A percentile compares a stretch with the other conserved stretches of the same genome.
Evolutionary conservation across 2,888 invertebrate species (phyloP).

Genomic region (Strigamia maritima): DNA sequence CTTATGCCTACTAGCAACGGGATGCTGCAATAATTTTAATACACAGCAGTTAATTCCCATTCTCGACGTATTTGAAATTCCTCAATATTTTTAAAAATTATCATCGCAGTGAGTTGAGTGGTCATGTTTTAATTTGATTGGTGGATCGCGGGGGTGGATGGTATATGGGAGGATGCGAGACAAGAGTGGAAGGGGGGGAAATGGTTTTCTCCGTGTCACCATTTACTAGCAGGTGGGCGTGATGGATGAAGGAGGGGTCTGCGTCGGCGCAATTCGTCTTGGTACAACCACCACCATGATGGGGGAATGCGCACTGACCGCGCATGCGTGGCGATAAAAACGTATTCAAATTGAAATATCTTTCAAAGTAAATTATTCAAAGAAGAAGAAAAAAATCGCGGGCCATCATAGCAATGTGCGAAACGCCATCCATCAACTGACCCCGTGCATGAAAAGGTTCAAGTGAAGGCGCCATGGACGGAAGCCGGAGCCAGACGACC

Average conservation of each 20-base stretch:
- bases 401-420: not conserved
- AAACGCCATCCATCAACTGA: not conserved
- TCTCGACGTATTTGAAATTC: not conserved
- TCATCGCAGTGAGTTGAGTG: not conserved
- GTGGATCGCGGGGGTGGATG: slow-evolving; percentile 1
- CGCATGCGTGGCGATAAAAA: slow-evolving; percentile 5
- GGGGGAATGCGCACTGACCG: not conserved
- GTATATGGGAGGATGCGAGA: not conserved
- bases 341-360: slow-evolving; percentile 1
- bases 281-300: not conserved
- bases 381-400: not conserved
- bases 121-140: not conserved
- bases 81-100: not conserved
- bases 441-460: not conserved
- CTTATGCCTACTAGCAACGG: not conserved
- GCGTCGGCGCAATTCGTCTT: slow-evolving; percentile 19
- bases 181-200: not conserved
- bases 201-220: slow-evolving; percentile 16
- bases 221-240: slow-evolving; percentile 20
- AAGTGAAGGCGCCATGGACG: slow-evolving; percentile 1
- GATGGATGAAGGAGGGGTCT: slow-evolving; percentile 14
- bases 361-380: not conserved
- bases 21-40: not conserved
- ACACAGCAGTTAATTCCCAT: not conserved
- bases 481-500: slow-evolving; percentile 11